Evolutionary conservation across 2,797 vertebrate genomes (phyloP).

Genomic region (Xyrichtys novacula): DNA sequence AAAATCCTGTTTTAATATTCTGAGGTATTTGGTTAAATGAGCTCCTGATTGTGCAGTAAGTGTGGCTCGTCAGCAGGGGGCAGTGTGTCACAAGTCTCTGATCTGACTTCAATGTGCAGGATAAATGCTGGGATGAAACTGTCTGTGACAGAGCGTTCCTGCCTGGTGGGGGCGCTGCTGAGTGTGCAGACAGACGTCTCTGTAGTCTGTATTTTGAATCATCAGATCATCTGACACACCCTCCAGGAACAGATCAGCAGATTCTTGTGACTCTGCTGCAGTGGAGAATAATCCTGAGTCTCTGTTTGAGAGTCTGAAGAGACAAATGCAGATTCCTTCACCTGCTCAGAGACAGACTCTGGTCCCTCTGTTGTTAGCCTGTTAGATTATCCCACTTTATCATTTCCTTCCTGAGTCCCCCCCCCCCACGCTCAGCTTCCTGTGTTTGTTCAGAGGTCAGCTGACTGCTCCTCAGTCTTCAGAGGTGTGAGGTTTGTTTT

Average conservation of each 20-base stretch:
- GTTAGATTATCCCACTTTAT: not conserved
- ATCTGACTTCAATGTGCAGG: not conserved
- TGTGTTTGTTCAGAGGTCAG: conserved; percentile 37
- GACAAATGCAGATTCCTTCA: no score
- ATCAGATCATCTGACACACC: not conserved
- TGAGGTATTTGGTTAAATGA: no score
- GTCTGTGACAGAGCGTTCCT: not conserved
- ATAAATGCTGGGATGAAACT: not conserved
- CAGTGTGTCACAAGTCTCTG: not conserved
- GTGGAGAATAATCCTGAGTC: not conserved
- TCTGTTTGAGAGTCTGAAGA: not conserved
- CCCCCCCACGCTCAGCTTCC: conserved; percentile 12
- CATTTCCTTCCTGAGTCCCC: conserved; percentile 9
- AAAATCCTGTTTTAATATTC: no score
- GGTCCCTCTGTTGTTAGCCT: not conserved
- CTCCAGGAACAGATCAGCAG: not conserved
- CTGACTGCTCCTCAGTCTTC: not conserved
- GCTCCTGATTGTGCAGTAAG: not conserved
- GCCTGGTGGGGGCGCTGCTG: conserved; percentile 4
- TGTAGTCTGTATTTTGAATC: not conserved
- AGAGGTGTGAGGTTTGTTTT: not conserved
- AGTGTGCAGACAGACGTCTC: not conserved
- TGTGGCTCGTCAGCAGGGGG: conserved; percentile 15
- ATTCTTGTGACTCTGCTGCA: not conserved
- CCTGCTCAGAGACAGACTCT: no score